Evolutionary conservation across 2,113 vertebrate species (phyloP), one percentile per base, ranked within the genome.

Genomic region (Peromyscus californicus): DNA sequence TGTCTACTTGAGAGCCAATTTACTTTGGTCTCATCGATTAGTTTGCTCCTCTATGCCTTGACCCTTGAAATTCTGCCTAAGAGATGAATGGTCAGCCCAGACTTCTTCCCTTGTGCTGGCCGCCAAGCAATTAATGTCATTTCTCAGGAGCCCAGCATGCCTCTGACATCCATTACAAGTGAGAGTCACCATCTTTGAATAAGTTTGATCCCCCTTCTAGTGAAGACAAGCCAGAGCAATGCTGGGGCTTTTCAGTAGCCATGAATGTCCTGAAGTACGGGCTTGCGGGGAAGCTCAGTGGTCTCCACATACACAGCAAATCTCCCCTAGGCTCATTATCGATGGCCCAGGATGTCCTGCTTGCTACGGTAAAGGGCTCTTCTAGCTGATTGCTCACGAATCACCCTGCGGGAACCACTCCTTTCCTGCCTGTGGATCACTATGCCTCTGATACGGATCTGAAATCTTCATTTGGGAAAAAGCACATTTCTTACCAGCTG

Each of bases 381-480:
- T 13, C 6, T 76, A 5, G 63, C 82, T 92, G 65, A 94, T 57
- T 54, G 33, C 89, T 97, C 88, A 65, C 5, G 4, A 69, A n/a
- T 92, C 80, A 61, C 31, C 59, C 82, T 57, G 85, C 74, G n/a
- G 59, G 76, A 54, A 72, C 70, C 5, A n/a, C 72, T 91, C 80
- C 85, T 63, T 96, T 70, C 80, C 89, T 36, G 61, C 83, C 57
- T 26, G 48, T 42, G 33, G 42, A 94, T 97, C 83, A 22, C 51
- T 96, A 78, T 48, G 36, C 63, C 61, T 75, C 89, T 96, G 91
- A 96, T 75, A 93, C 76, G 74, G 78, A 94, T 93, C 93, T 93
- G 94, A 97, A 96, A 97, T 97, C 95, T 94, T 97, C 97, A 94
- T 96, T 95, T 94, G 78, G 87, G 22, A 42, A 97, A 85, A 97